Base-by-base conservation (phyloP, 2,888 invertebrate genomes). In the Cancer borealis region DNA sequence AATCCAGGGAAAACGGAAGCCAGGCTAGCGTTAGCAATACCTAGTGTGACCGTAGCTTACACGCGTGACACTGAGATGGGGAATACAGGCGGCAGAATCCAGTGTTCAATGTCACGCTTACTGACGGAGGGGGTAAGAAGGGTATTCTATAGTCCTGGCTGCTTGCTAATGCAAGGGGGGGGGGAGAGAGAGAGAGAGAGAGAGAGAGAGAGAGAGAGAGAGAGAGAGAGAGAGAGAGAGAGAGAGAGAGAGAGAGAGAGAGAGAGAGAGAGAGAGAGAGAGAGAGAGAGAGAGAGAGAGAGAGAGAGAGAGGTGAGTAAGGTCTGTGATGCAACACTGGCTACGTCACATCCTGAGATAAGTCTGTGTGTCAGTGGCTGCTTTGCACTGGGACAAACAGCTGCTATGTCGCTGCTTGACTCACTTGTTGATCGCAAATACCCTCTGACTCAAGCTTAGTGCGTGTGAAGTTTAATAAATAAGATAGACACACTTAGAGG, bases 221-320 rank as follows among this genome's bases (percentile, higher is more conserved):
- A 39, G 39, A 39, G 87, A 87, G 87, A 87, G 87, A 39, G 87
- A 87, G 39, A 87, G 87, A 87, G 87, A 87, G 87, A 87, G 26
- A 17, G 87, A 6, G 87, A 17, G 87, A 39, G n/a, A 12, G 87
- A 39, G 87, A 39, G 87, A 39, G 87, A 39, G 87, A 39, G 87
- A 39, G 87, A 39, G 87, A 10, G 14, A 39, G 30, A 39, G 87
- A 17, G 3, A 87, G 39, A 87, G 87, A 87, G 87, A 87, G 87
- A 87, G 46, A 46, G 88, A 46, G 88, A 88, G 21, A n/a, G 73
- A 73, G 73, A 73, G 73, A 73, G 73, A 73, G 73, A 73, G 73
- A 73, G n/a, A 73, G n/a, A 73, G 73, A n/a, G 73, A 73, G 73
- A 26, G 4, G 73, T n/a, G 73, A 73, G 73, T 26, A 79, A 30